Evolutionary conservation across 2,888 invertebrate species (phyloP).

Genomic region (Caenorhabditis sinica): DNA sequence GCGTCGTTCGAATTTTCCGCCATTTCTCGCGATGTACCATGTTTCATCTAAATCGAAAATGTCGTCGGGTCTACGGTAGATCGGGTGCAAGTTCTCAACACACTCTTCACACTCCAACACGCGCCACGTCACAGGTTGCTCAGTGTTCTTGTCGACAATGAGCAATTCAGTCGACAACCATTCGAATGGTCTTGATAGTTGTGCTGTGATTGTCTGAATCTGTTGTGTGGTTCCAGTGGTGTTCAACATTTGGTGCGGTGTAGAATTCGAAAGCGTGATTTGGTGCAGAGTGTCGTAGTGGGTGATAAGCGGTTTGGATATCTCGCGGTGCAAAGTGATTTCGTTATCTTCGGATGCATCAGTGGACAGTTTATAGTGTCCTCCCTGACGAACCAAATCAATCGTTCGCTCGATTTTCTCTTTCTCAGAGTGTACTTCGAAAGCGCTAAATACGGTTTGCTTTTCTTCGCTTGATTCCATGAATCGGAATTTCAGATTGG

Average conservation of each 20-base stretch:
- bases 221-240: conserved; percentile 57
- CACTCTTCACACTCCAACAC: conserved; percentile 73
- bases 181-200: conserved; percentile 44
- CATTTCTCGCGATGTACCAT: conserved; percentile 70
- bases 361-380: conserved; percentile 72
- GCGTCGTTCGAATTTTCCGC: conserved; percentile 69
- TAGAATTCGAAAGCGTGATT: conserved; percentile 62
- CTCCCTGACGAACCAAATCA: conserved; percentile 64
- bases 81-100: conserved; percentile 74
- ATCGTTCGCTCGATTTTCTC: conserved; percentile 55
- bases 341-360: conserved; percentile 78
- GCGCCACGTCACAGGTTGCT: conserved; percentile 62
- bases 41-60: conserved; percentile 73
- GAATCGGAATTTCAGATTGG: conserved; percentile 55
- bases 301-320: conserved; percentile 59
- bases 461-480: conserved; percentile 70
- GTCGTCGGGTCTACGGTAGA: conserved; percentile 70
- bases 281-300: conserved; percentile 66
- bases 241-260: conserved; percentile 66
- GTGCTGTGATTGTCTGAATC: conserved; percentile 37
- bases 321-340: conserved; percentile 68
- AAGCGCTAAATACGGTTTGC: conserved; percentile 67
- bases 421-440: conserved; percentile 58
- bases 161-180: conserved; percentile 38
- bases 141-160: conserved; percentile 49